Percentiles rank a stretch among this genome's conserved stretches.
These are phyloP conservation scores for Chionoecetes opilio DNA, from an alignment of 1,140 invertebrate species.

Conservation along the genomic window DNA sequence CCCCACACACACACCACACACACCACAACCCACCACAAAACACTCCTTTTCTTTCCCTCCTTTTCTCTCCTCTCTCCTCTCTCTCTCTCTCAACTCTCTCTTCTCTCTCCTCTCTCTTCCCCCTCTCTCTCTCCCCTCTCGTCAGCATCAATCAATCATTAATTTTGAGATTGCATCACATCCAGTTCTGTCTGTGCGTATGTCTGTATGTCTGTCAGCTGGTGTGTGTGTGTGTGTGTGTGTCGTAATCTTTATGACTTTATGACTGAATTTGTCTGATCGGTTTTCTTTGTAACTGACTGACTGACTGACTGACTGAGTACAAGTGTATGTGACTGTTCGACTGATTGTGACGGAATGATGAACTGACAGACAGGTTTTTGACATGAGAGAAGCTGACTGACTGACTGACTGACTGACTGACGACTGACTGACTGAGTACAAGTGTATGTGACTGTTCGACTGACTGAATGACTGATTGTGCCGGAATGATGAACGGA, in stretches of 20 bases:
- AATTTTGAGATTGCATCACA: neutral
- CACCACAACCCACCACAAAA: too few relatives aligned
- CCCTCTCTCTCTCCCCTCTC: neutral
- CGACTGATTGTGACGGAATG: neutral
- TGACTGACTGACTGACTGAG: neutral
- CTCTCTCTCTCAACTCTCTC: constrained; percentile 10
- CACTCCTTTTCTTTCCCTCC: neutral
- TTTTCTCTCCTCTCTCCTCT: neutral
- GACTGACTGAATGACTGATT: neutral
- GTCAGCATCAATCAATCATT: neutral
- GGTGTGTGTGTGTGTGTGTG: neutral
- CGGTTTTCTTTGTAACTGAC: neutral
- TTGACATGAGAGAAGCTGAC: too few relatives aligned
- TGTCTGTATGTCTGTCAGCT: neutral
- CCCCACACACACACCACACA: too few relatives aligned
- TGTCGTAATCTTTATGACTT: neutral
- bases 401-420: neutral
- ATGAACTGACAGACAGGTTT: neutral
- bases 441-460: neutral
- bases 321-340: neutral
- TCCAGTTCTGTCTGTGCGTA: neutral
- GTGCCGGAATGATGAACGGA: too few relatives aligned
- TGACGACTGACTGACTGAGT: neutral
- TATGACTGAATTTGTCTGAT: neutral
- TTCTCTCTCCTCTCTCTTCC: constrained; percentile 25